Evolutionary conservation across 2,113 vertebrate genomes (phyloP).

Genomic region (Kobus ellipsiprymnus): DNA sequence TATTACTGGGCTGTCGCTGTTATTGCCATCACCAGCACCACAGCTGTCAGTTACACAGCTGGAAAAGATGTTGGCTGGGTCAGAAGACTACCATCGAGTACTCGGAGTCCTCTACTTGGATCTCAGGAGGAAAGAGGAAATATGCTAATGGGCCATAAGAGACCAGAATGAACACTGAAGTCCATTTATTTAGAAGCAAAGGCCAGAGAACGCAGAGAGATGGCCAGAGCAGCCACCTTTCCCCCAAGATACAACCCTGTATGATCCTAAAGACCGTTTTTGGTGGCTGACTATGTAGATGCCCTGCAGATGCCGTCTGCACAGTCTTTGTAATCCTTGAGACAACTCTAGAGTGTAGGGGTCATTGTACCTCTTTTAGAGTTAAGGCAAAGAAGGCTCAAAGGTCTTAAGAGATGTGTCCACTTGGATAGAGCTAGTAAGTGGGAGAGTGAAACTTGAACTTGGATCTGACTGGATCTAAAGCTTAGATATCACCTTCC

Average conservation of each 20-base stretch:
- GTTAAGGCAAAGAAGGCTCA: not conserved
- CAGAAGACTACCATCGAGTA: not conserved
- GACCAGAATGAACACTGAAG: not conserved
- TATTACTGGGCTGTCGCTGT: not conserved
- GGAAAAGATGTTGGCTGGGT: not conserved
- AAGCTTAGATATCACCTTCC: not conserved
- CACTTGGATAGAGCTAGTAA: not conserved
- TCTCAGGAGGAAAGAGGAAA: not conserved
- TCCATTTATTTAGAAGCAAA: not conserved
- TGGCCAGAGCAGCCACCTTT: not conserved
- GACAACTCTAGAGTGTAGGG: not conserved
- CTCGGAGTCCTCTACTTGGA: not conserved
- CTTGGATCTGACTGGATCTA: not conserved
- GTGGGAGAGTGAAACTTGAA: not conserved
- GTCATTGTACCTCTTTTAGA: not conserved
- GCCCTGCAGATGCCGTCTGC: not conserved
- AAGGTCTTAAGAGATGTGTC: not conserved
- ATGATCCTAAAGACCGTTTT: fast-evolving
- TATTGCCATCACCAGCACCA: fast-evolving
- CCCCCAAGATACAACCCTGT: fast-evolving
- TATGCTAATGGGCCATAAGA: not conserved
- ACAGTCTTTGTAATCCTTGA: not conserved
- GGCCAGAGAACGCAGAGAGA: not conserved
- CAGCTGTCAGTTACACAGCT: not conserved
- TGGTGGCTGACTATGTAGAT: no score